These are phyloP conservation scores for Thysanoteuthis rhombus DNA, from an alignment of 2,888 invertebrate genomes.

Conservation along the genomic window DNA sequence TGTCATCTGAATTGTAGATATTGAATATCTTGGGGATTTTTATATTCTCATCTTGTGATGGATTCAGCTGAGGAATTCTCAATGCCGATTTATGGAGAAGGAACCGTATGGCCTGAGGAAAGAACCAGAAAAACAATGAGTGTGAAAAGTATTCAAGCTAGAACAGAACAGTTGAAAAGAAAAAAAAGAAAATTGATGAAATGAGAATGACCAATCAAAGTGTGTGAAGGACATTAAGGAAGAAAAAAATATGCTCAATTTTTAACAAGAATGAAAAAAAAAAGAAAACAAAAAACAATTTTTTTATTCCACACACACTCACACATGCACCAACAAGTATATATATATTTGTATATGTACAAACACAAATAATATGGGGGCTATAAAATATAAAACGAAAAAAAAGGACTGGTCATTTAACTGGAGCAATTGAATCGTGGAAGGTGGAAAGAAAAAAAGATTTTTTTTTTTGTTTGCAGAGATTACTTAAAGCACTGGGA, in stretches of 20 bases:
- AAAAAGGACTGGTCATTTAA: not conserved
- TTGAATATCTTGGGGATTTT: not conserved
- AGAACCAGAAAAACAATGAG: not conserved
- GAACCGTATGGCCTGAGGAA: not conserved
- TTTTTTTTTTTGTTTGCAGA: conserved; percentile 12
- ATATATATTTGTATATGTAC: not conserved
- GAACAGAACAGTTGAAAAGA: not conserved
- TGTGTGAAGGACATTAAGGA: not conserved
- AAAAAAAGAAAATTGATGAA: too few species aligned
- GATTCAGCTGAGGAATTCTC: not conserved
- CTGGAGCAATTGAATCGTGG: not conserved
- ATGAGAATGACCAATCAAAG: not conserved
- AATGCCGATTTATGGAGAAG: not conserved
- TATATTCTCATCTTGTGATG: not conserved
- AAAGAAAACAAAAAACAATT: too few species aligned
- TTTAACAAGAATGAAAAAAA: too few species aligned
- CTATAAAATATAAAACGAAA: not conserved
- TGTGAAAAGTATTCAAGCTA: not conserved
- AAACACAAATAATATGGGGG: not conserved
- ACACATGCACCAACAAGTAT: not conserved
- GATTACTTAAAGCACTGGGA: conserved; percentile 1
- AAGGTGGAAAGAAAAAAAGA: not conserved
- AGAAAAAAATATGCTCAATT: not conserved
- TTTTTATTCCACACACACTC: not conserved
- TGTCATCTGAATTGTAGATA: not conserved